Conservation (phyloP, 2,113 vertebrate species). For the Porphyrio hochstetteri region DNA sequence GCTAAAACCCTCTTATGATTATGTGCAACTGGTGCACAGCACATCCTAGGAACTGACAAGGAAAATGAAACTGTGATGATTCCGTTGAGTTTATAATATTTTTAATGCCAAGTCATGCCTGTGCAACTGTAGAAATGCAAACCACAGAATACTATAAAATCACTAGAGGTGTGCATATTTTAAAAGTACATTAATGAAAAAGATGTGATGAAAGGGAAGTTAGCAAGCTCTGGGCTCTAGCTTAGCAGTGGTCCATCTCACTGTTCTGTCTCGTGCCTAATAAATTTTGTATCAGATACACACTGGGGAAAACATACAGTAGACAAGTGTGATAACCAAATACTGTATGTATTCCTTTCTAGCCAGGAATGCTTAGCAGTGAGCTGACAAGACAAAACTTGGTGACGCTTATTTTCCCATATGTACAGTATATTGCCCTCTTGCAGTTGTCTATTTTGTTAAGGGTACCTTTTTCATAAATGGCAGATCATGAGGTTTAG, state of each 20-base stretch:
- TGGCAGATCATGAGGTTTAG: neutral
- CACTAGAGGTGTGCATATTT: neutral
- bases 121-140: neutral
- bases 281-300: neutral
- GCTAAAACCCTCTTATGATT: neutral
- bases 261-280: neutral
- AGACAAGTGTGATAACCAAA: neutral
- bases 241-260: neutral
- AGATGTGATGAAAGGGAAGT: neutral
- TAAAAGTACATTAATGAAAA: neutral
- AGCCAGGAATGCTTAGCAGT: neutral
- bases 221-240: neutral
- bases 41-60: neutral
- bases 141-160: too few relatives aligned
- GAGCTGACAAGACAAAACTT: neutral
- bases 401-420: neutral
- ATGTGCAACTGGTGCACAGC: neutral
- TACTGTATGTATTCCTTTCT: neutral
- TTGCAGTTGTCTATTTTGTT: neutral
- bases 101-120: neutral
- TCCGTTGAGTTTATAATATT: neutral
- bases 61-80: neutral
- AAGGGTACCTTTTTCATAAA: neutral
- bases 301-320: neutral
- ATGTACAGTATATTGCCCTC: neutral